These are phyloP conservation scores for Kryptopterus vitreolus DNA, from an alignment of 2,797 vertebrate genomes.

Conservation along the genomic window DNA sequence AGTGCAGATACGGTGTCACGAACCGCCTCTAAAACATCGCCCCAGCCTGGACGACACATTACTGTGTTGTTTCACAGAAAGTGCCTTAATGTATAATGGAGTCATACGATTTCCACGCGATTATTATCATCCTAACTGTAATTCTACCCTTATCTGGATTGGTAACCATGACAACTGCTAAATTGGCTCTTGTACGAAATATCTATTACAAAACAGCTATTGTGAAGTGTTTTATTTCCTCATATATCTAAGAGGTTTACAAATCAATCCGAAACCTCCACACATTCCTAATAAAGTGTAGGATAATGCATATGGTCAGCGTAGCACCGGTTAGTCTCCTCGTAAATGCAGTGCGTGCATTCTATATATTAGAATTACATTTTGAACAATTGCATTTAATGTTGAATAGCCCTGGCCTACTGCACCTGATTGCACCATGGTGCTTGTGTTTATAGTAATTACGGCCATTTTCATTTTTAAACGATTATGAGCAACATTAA, in stretches of 20 bases:
- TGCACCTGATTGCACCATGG: background rate
- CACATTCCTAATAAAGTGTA: background rate
- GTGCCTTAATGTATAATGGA: background rate
- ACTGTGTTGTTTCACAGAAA: background rate
- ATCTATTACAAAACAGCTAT: background rate
- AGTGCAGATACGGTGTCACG: background rate
- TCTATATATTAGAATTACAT: too few relatives aligned
- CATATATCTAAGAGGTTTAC: background rate
- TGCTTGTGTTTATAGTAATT: slow-evolving; percentile 1
- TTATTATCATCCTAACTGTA: background rate
- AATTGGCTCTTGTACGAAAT: background rate
- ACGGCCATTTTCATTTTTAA: slow-evolving; percentile 1
- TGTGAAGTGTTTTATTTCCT: background rate
- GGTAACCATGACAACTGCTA: background rate
- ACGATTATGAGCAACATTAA: slow-evolving; percentile 2
- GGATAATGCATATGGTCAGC: too few relatives aligned
- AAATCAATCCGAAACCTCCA: background rate
- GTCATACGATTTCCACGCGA: background rate
- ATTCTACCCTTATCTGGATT: background rate
- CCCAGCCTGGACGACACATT: background rate
- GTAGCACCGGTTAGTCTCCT: too few relatives aligned
- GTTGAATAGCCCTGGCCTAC: too few relatives aligned
- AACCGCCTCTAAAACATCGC: background rate
- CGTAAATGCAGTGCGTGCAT: too few relatives aligned
- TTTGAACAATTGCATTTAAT: too few relatives aligned